These are phyloP conservation scores for Meriones psammophilus DNA, from an alignment of 2,797 vertebrate genomes.

Conservation along the genomic window DNA sequence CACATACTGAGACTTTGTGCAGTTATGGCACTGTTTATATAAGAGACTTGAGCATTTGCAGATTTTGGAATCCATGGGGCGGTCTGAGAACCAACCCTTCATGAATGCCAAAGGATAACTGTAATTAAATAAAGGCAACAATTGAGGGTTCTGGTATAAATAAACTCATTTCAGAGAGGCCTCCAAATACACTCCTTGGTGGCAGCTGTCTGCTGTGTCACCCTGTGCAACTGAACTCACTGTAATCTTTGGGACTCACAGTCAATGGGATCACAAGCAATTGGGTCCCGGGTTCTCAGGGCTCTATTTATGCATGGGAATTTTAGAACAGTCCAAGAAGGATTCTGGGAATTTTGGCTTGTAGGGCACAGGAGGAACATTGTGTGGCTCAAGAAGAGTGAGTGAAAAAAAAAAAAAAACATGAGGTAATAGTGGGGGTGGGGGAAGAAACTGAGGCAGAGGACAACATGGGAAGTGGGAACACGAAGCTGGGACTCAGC, in stretches of 20 bases:
- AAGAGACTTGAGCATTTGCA: background rate
- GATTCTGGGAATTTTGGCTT: background rate
- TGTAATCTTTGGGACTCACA: background rate
- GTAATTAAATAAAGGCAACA: constrained; percentile 45
- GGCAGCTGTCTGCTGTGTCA: background rate
- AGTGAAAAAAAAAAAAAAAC: background rate
- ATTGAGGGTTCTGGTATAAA: constrained; percentile 14
- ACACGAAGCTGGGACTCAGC: background rate
- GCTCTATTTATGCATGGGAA: background rate
- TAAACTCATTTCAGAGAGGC: constrained; percentile 36
- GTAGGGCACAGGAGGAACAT: background rate
- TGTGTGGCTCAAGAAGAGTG: background rate
- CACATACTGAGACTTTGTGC: background rate
- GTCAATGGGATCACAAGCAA: background rate
- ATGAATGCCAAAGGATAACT: background rate
- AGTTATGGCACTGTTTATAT: background rate
- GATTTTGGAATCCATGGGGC: background rate
- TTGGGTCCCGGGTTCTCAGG: background rate
- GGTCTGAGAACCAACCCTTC: background rate
- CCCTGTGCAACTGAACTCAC: background rate
- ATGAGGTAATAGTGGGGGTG: background rate
- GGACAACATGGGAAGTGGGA: background rate
- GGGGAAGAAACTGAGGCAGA: background rate
- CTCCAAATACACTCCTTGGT: background rate
- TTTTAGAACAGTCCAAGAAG: background rate